phyloP scores from a whole-genome alignment of 2,113 vertebrate species.

The Scatophagus argus region DNA sequence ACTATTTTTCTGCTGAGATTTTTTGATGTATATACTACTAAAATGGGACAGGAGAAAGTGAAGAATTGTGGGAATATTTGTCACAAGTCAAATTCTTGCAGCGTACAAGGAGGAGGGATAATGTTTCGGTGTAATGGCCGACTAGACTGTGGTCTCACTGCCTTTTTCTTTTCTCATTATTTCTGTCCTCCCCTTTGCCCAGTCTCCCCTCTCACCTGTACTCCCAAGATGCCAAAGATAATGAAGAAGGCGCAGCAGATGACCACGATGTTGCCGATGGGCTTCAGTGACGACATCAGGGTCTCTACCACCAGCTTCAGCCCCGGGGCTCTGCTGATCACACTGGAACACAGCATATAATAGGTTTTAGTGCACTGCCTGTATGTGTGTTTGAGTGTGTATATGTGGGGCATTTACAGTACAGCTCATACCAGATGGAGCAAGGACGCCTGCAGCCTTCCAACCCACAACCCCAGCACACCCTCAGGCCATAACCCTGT shows the following conservation, averaged over 20 bases:
- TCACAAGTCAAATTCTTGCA: slow-evolving; percentile 14
- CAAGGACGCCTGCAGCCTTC: slow-evolving; percentile 23
- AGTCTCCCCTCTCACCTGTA: slow-evolving; percentile 88
- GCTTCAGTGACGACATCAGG: slow-evolving; percentile 98
- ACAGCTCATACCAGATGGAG: slow-evolving; percentile 53
- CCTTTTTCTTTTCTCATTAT: not conserved
- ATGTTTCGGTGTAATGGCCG: not conserved
- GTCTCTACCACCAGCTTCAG: slow-evolving; percentile 99
- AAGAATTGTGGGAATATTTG: not conserved
- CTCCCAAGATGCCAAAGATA: slow-evolving; percentile 98
- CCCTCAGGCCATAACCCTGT: slow-evolving; percentile 8
- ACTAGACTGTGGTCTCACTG: not conserved
- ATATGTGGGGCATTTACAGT: slow-evolving; percentile 1
- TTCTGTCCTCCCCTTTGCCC: not conserved
- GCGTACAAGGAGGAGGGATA: not conserved
- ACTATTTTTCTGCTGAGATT: not conserved
- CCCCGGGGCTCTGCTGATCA: slow-evolving; percentile 97
- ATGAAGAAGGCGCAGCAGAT: slow-evolving; percentile 99
- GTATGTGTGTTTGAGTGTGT: not conserved
- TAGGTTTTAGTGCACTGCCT: not conserved
- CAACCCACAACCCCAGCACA: not conserved
- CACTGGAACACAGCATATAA: slow-evolving; percentile 81
- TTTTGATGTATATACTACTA: not conserved
- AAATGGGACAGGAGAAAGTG: not conserved
- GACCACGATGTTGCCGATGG: slow-evolving; percentile 99